These are phyloP conservation scores for Meriones unguiculatus DNA, from an alignment of 2,113 vertebrate genomes.

Conservation along the genomic window DNA sequence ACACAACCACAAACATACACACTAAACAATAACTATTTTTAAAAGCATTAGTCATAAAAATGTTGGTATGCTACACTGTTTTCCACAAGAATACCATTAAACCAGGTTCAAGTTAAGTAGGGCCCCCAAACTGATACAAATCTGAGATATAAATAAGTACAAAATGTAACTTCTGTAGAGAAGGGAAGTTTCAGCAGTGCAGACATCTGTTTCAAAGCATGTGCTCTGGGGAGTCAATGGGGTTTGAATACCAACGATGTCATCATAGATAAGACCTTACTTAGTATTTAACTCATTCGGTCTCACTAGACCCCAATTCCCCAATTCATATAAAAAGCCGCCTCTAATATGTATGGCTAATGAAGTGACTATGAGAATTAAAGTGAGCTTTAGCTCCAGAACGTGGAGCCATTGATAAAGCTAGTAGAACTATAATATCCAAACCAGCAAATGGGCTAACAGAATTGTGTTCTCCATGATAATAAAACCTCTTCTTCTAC, in stretches of 20 bases:
- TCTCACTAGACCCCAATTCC: constrained; percentile 17
- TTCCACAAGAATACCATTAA: constrained; percentile 22
- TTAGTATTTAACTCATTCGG: constrained; percentile 11
- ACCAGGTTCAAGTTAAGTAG: constrained; percentile 37
- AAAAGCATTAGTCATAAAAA: not conserved
- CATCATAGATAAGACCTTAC: constrained; percentile 1
- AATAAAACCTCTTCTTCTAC: not conserved
- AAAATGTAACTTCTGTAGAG: constrained; percentile 53
- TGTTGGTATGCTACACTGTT: not conserved
- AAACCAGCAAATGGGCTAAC: not conserved
- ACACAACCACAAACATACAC: not conserved
- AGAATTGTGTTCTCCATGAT: not conserved
- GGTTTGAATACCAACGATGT: not conserved
- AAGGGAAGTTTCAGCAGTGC: not conserved
- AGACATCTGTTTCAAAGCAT: constrained; percentile 15
- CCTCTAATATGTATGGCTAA: not conserved
- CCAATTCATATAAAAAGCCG: not conserved
- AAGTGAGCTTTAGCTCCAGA: not conserved
- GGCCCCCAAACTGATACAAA: not conserved
- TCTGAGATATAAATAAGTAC: constrained; percentile 44
- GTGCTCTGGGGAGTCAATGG: not conserved
- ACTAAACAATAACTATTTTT: not conserved
- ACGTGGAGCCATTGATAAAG: not conserved
- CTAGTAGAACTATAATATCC: not conserved
- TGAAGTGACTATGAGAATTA: not conserved